Base-by-base conservation (phyloP, 2,888 invertebrate species). In the Torymus texanus region DNA sequence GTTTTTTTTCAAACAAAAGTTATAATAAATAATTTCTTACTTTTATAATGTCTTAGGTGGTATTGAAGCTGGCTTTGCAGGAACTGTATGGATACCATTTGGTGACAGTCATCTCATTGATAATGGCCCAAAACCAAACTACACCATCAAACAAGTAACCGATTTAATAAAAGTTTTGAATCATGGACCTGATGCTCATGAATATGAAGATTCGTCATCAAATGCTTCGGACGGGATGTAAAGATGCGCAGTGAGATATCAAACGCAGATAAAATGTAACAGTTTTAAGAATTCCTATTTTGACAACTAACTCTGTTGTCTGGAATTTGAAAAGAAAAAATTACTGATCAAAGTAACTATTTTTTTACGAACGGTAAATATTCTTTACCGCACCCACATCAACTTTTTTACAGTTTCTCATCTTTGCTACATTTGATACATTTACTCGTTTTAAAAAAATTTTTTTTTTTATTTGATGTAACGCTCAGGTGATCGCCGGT, bases 51-150 rank as follows among this genome's bases (percentile, higher is more conserved):
- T 80, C 84, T 61, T 77, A 93, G 97, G 96, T 81, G 96, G 95
- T 50, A 94, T 93, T 85, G 92, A 94, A 88, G 95, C 96, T 53
- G 94, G 94, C 84, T 89, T 96, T 80, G 95, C 94, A 14, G 95
- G 94, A 53, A 96, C 96, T 0, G 94, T 97, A 21, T 96, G 96
- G 96, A 92, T 96, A 84, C 95, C 95, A 50, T 91, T 92, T 79
- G 89, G 90, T 29, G 88, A 89, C 79, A 85, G 87, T 50, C 86
- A 86, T 65, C 85, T 88, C 21, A 84, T 85, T 2, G 86, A 85
- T 16, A 91, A 91, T 84, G 91, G 91, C 83, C 90, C 91, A 8
- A 88, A 92, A 81, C 95, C 95, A 0, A 93, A 94, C 89, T 94
- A 93, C 87, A 93, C 93, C 8, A 93, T 95, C 81, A 92, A 93